These are phyloP conservation scores for Plebejus anna DNA, from an alignment of 2,888 invertebrate genomes.

Conservation along the genomic window DNA sequence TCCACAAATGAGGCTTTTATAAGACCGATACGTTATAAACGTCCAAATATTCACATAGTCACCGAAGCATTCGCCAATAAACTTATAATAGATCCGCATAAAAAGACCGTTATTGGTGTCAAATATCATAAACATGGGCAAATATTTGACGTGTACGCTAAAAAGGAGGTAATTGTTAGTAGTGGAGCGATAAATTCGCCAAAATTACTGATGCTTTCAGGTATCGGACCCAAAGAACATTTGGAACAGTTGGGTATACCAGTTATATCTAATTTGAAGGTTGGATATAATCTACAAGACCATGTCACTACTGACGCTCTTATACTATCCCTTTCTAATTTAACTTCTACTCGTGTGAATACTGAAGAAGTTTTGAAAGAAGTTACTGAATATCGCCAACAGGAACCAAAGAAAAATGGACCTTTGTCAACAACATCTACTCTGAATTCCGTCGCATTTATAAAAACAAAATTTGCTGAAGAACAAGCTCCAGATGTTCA, in stretches of 20 bases:
- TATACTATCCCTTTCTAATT: conserved; percentile 67
- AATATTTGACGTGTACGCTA: conserved; percentile 64
- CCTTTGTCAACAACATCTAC: conserved; percentile 78
- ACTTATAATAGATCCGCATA: conserved; percentile 79
- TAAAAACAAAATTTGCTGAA: conserved; percentile 73
- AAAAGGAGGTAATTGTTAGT: conserved; percentile 82
- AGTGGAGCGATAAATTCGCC: conserved; percentile 82
- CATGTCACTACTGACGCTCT: conserved; percentile 84
- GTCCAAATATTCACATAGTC: conserved; percentile 73
- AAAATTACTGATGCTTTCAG: conserved; percentile 82
- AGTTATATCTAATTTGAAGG: conserved; percentile 82
- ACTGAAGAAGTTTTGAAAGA: conserved; percentile 62
- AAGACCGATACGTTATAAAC: conserved; percentile 79
- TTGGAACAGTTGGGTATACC: conserved; percentile 72
- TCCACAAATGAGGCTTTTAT: conserved; percentile 84
- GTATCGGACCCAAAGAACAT: conserved; percentile 81
- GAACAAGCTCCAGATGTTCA: conserved; percentile 83
- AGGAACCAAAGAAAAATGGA: conserved; percentile 62
- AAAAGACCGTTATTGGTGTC: conserved; percentile 70
- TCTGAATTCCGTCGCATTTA: conserved; percentile 80
- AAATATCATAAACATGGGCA: conserved; percentile 64
- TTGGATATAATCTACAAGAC: conserved; percentile 87
- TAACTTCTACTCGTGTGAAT: conserved; percentile 70
- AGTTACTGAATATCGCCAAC: conserved; percentile 62
- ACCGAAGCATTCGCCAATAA: conserved; percentile 77